Evolutionary conservation across 1,140 invertebrate genomes (phyloP).

Genomic region (Coelopa frigida): DNA sequence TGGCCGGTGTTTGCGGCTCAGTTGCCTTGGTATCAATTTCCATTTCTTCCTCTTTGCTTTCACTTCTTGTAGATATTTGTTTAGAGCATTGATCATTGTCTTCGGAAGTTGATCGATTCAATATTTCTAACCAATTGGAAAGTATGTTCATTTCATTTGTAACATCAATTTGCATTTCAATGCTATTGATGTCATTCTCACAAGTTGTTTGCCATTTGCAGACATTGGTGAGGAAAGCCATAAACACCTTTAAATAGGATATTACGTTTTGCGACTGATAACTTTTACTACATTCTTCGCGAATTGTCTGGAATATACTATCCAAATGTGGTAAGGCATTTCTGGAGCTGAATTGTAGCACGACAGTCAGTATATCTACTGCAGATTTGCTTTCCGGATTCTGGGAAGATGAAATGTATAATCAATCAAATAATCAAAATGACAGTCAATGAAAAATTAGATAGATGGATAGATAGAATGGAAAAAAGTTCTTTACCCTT

Average conservation of each 20-base stretch:
- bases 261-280: conserved; percentile 27
- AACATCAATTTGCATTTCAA: conserved; percentile 12
- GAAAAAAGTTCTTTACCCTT: conserved; percentile 27
- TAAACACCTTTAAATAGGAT: conserved; percentile 38
- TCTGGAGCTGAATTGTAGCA: conserved; percentile 50
- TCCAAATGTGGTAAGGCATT: conserved; percentile 50
- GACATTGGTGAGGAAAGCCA: conserved; percentile 30
- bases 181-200: conserved; percentile 17
- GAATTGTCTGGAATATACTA: conserved; percentile 49
- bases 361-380: conserved; percentile 49
- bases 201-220: conserved; percentile 21
- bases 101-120: neutral
- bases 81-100: neutral
- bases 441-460: neutral
- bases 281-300: conserved; percentile 30
- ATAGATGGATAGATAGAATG: neutral
- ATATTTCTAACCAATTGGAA: conserved; percentile 9
- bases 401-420: conserved; percentile 6
- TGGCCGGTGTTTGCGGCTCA: neutral
- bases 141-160: conserved; percentile 1
- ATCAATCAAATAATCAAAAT: neutral
- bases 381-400: conserved; percentile 45
- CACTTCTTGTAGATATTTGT: neutral
- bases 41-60: neutral
- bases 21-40: conserved; percentile 6